Base-by-base conservation (phyloP, 2,797 vertebrate genomes). In the Alexandromys oeconomus region DNA sequence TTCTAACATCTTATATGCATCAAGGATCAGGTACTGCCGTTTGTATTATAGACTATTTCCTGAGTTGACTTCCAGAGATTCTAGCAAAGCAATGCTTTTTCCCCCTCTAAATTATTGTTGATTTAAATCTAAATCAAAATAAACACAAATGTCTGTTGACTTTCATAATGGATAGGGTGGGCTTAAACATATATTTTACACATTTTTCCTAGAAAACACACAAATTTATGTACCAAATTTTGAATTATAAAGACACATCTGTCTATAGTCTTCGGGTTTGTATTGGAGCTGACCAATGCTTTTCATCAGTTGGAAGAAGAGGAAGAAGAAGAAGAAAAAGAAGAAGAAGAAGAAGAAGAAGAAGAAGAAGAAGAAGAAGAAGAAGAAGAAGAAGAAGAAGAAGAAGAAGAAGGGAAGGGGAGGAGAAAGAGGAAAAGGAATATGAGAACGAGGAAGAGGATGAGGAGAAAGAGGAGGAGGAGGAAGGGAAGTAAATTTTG, bases 21-120 rank as follows among this genome's bases (percentile, higher is more conserved):
- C 79, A 74, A 51, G 37, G 46, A 81, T 74, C 17, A 84, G 46
- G 71, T 71, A 94, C 31, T 93, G 4, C 61, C 61, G 61, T 25
- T 59, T 74, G n/a, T 51, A 25, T 85, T 61, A 17, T 31, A 90
- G 9, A 31, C 81, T 77, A 59, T 80, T 89, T 29, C 87, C 13
- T 81, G 34, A 93, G 93, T 93, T 40, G 2, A 6, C 13, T 43
- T 46, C 34, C 46, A 96, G 76, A 5, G 5, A 46, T 54, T 40
- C 34, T 23, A 94, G 65, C 65, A 61, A 34, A 93, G 61, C 13
- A 46, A 1, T n/a, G 25, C 85, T 76, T 94, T 89, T 96, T 77
- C 7, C 23, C 1, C 23, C 1, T 23, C 48, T 87, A 77, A 37
- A 82, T 34, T n/a, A 12, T 25, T 74, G 46, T 0, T 19, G 19